Evolutionary conservation across 2,888 invertebrate species (phyloP), one percentile per base, ranked within the genome.

Genomic region (Oconnorella tubifera): DNA sequence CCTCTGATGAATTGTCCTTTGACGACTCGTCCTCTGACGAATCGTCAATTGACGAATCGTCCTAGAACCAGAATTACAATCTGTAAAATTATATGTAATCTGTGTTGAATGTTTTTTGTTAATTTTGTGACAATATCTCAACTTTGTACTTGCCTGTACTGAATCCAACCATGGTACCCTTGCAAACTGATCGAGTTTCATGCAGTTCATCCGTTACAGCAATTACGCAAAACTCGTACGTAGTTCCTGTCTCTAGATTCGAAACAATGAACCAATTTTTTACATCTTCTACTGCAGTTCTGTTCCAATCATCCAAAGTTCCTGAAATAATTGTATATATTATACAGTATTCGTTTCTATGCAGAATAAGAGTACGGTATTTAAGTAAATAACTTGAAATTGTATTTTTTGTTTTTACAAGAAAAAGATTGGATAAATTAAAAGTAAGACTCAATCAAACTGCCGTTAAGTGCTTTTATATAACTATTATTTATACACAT

Each of bases 291-390:
- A 14, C 6, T n/a, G n/a, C 49, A 28, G 49, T 60, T 2, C 50
- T 60, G 1, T 60, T 49, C 60, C 60, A 60, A 19, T 60, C 27
- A 40, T 40, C 40, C n/a, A n/a, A n/a, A n/a, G n/a, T n/a, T n/a
- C n/a, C n/a, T n/a, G n/a, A n/a, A n/a, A n/a, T n/a, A n/a, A n/a
- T n/a, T n/a, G n/a, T n/a, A n/a, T n/a, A n/a, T n/a, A n/a, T n/a
- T n/a, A n/a, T n/a, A n/a, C n/a, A n/a, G n/a, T n/a, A n/a, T n/a
- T n/a, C n/a, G n/a, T n/a, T n/a, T n/a, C n/a, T n/a, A n/a, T n/a
- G n/a, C n/a, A n/a, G n/a, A n/a, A n/a, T n/a, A n/a, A n/a, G n/a
- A n/a, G n/a, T n/a, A n/a, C n/a, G n/a, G n/a, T n/a, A n/a, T n/a
- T n/a, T n/a, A n/a, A n/a, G n/a, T n/a, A n/a, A n/a, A n/a, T n/a